These are phyloP conservation scores for Rutpela maculata DNA, from an alignment of 2,888 invertebrate genomes.

Conservation along the genomic window DNA sequence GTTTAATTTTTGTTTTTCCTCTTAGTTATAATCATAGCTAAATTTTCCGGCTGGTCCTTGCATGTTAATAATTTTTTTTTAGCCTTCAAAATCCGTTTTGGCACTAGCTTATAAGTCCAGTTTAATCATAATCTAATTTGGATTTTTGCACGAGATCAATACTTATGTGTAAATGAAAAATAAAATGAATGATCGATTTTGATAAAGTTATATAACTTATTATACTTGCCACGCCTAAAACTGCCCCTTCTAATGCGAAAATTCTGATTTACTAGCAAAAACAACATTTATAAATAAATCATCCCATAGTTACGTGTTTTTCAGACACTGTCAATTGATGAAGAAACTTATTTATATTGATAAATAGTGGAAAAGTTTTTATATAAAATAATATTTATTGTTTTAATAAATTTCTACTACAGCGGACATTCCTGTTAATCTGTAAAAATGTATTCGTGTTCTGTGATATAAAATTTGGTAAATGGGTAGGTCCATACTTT, in stretches of 20 bases:
- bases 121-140: too few relatives aligned
- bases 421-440: background rate
- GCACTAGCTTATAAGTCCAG: too few relatives aligned
- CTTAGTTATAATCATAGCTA: too few relatives aligned
- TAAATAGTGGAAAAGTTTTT: background rate
- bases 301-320: background rate
- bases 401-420: background rate
- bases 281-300: background rate
- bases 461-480: constrained; percentile 4
- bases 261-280: background rate
- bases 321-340: background rate
- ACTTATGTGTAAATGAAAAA: too few relatives aligned
- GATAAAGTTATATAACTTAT: too few relatives aligned
- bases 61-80: too few relatives aligned
- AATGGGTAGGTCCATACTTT: background rate
- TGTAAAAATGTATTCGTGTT: background rate
- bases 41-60: too few relatives aligned
- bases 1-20: too few relatives aligned
- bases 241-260: background rate
- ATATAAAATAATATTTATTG: background rate
- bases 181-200: too few relatives aligned
- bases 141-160: too few relatives aligned
- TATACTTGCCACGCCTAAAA: background rate
- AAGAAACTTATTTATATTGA: background rate
- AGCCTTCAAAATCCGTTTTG: too few relatives aligned